Base-by-base conservation (phyloP, 2,888 invertebrate genomes). In the Sarcophaga caerulescens region DNA sequence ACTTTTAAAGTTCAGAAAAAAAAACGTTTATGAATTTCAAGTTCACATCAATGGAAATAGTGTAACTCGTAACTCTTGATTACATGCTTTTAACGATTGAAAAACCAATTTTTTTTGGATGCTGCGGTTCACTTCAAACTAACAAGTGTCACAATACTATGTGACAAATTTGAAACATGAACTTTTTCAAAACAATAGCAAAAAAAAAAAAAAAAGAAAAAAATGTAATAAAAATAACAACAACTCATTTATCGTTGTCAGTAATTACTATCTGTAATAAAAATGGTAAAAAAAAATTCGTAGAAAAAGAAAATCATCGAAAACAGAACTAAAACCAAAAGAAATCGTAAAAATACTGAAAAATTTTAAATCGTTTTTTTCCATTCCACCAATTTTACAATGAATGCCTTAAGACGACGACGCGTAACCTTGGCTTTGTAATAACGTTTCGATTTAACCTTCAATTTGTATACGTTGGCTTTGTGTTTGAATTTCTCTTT, bases 361-460 rank as follows among this genome's bases (percentile, higher is more conserved):
- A 78, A 66, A 12, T 57, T 44, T 60, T 63, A 17, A 14, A 52
- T 77, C 66, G 19, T 77, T 76, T 80, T 73, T 11, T 52, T 47
- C n/a, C 57, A 45, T 76, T 44, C 66, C 77, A 62, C 59, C n/a
- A 63, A 59, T 70, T 44, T 71, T 77, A 57, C 57, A 71, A 47
- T 63, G 81, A 70, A 68, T 17, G 17, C 52, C 14, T 83, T 83
- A 71, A 69, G 62, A 52, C 23, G 14, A 52, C 52, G 17, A 59
- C 57, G 45, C 12, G 77, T 83, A 81, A 74, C 85, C 83, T 65
- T 86, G 85, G 83, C 85, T 85, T 83, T 83, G 85, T 83, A 76
- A 83, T 60, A 75, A 81, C 65, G 78, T 76, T 71, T 45, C 57
- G 10, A 21, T 62, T 75, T 85, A 71, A 85, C 85, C 85, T 85